phyloP scores from a whole-genome alignment of 2,113 vertebrate species.

The Malurus melanocephalus region DNA sequence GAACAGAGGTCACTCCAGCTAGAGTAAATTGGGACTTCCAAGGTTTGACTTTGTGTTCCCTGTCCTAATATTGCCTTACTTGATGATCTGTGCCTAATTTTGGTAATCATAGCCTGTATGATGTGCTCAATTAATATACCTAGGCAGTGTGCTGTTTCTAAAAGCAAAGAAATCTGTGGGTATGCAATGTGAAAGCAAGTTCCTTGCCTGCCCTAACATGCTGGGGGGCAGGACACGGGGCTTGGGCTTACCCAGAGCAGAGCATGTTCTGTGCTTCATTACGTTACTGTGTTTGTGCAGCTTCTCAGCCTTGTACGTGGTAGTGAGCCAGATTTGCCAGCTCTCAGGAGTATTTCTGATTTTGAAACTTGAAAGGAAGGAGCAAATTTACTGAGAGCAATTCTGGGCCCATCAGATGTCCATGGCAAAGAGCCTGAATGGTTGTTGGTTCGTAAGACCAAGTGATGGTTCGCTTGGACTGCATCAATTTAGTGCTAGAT shows the following conservation, averaged over 20 bases:
- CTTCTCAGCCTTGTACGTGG: neutral
- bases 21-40: neutral
- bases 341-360: neutral
- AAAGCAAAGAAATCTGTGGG: neutral
- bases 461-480: rapidly evolving
- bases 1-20: neutral
- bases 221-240: rapidly evolving
- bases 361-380: neutral
- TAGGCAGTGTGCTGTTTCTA: neutral
- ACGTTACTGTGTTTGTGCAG: neutral
- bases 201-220: neutral
- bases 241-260: neutral
- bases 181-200: neutral
- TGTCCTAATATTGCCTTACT: neutral
- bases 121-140: neutral
- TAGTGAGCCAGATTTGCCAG: neutral
- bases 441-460: neutral
- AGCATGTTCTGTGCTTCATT: neutral
- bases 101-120: neutral
- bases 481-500: neutral
- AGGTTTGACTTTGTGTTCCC: neutral
- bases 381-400: neutral
- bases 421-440: neutral
- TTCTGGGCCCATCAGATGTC: neutral
- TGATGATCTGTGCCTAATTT: neutral